Evolutionary conservation across 2,113 vertebrate genomes (phyloP).

Genomic region (Ginglymostoma cirratum): DNA sequence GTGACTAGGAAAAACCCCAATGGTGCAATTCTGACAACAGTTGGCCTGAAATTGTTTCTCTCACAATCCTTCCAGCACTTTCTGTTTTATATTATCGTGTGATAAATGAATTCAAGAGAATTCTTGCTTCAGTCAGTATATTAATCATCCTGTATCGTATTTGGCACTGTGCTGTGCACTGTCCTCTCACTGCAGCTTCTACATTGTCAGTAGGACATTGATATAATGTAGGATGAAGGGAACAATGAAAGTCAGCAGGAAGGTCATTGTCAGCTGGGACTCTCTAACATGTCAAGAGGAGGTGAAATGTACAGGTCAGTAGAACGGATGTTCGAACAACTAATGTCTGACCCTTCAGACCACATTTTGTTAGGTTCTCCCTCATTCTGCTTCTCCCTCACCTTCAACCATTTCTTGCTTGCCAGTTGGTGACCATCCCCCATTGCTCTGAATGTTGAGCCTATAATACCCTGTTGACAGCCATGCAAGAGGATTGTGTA

Average conservation of each 20-base stretch:
- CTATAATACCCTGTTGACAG: not conserved
- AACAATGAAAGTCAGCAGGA: not conserved
- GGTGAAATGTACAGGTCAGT: not conserved
- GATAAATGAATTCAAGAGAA: constrained; percentile 17
- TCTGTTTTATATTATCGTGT: not conserved
- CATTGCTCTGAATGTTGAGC: not conserved
- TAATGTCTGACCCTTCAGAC: not conserved
- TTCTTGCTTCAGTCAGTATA: not conserved
- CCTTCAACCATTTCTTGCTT: not conserved
- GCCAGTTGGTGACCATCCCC: not conserved
- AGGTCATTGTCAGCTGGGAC: not conserved
- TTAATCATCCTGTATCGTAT: not conserved
- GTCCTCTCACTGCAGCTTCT: not conserved
- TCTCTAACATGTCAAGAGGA: not conserved
- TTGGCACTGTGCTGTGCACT: not conserved
- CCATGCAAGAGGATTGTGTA: not conserved
- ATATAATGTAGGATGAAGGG: not conserved
- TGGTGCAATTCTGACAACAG: not conserved
- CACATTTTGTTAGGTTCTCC: not conserved
- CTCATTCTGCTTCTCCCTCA: not conserved
- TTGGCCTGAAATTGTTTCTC: not conserved
- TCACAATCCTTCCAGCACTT: not conserved
- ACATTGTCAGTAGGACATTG: not conserved
- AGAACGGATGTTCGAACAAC: not conserved
- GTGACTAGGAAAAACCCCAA: not conserved